Conservation (phyloP, 2,888 invertebrate species). For the Drosophila limbata region DNA sequence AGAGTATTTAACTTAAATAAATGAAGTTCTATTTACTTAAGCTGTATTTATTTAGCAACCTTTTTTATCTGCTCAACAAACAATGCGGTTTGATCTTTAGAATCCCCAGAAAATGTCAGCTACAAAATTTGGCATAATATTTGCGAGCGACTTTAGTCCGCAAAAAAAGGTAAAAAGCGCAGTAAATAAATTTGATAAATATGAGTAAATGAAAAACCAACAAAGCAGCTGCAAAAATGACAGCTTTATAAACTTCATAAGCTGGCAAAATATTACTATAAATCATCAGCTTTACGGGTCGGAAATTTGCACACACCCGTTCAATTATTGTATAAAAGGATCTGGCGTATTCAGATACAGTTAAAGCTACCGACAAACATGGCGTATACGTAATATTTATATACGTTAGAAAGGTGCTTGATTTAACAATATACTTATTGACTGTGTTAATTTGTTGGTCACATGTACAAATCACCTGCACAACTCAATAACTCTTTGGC, state of each 20-base stretch:
- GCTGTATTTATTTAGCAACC: conserved; percentile 17
- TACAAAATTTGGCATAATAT: conserved; percentile 31
- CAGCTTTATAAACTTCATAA: conserved; percentile 34
- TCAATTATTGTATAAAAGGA: conserved; percentile 47
- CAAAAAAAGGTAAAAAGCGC: conserved; percentile 10
- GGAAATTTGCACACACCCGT: conserved; percentile 44
- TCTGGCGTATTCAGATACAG: conserved; percentile 18
- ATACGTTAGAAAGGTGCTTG: conserved; percentile 9
- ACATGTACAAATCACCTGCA: conserved; percentile 52
- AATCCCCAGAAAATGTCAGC: conserved; percentile 14
- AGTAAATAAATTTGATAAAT: conserved; percentile 38
- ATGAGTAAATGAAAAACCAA: conserved; percentile 24
- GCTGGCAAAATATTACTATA: conserved; percentile 40
- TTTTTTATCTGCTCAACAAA: conserved; percentile 17
- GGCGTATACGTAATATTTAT: conserved; percentile 55
- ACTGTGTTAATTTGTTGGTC: conserved; percentile 43
- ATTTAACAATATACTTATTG: conserved; percentile 9
- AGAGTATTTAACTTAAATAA: conserved; percentile 25
- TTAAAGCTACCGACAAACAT: too few species aligned
- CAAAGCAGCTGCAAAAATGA: conserved; percentile 35
- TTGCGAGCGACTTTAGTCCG: conserved; percentile 28
- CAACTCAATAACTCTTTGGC: conserved; percentile 6
- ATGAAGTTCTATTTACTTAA: too few species aligned
- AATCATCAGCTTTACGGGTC: conserved; percentile 30
- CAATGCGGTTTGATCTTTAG: conserved; percentile 35